Percentiles rank a stretch among this genome's conserved stretches.
phyloP scores from a whole-genome alignment of 2,113 vertebrate genomes.

The Phylloscopus trochiloides region DNA sequence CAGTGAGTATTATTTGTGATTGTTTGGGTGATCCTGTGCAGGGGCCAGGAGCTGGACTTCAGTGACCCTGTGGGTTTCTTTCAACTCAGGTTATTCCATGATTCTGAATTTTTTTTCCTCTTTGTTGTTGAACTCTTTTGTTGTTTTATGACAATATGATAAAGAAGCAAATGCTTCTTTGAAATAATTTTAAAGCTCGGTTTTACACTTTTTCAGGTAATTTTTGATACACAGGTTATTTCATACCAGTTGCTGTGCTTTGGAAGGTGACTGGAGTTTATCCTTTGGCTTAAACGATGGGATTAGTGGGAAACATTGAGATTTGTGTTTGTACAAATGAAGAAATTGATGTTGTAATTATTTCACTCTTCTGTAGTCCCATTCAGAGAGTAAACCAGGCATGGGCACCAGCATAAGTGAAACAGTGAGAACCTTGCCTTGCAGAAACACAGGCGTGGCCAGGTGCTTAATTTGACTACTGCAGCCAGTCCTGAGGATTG shows the following conservation, averaged over 20 bases:
- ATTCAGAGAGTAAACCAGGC: neutral
- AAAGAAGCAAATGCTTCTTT: neutral
- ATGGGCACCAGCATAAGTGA: neutral
- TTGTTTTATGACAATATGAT: neutral
- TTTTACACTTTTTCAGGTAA: neutral
- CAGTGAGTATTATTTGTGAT: neutral
- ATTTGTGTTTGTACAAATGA: neutral
- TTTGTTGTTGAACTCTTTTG: neutral
- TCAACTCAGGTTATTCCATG: neutral
- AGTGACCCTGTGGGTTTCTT: neutral
- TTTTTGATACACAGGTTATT: neutral
- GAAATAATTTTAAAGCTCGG: neutral
- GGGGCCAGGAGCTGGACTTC: neutral
- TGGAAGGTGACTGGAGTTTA: neutral
- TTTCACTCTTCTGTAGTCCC: neutral
- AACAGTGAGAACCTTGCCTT: neutral
- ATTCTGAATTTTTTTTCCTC: neutral
- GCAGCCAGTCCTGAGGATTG: neutral
- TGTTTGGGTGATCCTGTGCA: neutral
- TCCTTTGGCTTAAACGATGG: neutral
- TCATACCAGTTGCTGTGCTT: neutral
- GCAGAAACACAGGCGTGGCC: neutral
- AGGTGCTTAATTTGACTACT: neutral
- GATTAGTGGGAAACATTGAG: neutral
- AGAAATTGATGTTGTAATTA: neutral